phyloP scores from a whole-genome alignment of 2,797 vertebrate genomes.

The Coreius guichenoti region DNA sequence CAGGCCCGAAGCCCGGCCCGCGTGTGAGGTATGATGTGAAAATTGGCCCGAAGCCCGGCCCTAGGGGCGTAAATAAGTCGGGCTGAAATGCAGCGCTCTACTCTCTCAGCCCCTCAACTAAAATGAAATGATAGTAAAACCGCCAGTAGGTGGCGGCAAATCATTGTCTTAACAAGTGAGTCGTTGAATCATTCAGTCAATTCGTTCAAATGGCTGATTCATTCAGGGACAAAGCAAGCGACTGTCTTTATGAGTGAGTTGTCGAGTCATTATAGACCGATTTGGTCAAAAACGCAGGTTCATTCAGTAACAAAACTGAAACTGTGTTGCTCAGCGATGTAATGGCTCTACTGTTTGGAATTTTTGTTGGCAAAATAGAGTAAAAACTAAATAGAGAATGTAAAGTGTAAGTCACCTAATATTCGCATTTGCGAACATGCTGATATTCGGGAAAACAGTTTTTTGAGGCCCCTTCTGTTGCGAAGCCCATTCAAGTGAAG shows the following conservation, averaged over 20 bases:
- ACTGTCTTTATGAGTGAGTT: not conserved
- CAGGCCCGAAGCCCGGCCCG: too few species aligned
- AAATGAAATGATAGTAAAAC: not conserved
- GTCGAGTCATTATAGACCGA: not conserved
- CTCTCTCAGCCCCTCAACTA: not conserved
- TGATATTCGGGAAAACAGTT: too few species aligned
- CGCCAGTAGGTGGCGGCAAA: not conserved
- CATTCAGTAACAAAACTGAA: not conserved
- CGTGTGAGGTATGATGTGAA: too few species aligned
- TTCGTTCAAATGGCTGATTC: not conserved
- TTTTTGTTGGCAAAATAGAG: not conserved
- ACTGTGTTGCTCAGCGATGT: not conserved
- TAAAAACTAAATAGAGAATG: too few species aligned
- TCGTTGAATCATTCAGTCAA: not conserved
- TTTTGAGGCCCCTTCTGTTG: too few species aligned
- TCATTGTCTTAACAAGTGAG: not conserved
- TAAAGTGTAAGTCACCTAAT: not conserved
- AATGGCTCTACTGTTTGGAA: not conserved
- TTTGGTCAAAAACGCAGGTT: not conserved
- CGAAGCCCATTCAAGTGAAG: too few species aligned
- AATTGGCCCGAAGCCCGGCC: too few species aligned
- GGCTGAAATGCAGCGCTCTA: too few species aligned
- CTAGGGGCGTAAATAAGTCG: too few species aligned
- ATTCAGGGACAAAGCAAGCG: not conserved
- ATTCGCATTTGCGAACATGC: too few species aligned